Evolutionary conservation across 2,113 vertebrate genomes (phyloP).

Genomic region (Notechis scutatus): DNA sequence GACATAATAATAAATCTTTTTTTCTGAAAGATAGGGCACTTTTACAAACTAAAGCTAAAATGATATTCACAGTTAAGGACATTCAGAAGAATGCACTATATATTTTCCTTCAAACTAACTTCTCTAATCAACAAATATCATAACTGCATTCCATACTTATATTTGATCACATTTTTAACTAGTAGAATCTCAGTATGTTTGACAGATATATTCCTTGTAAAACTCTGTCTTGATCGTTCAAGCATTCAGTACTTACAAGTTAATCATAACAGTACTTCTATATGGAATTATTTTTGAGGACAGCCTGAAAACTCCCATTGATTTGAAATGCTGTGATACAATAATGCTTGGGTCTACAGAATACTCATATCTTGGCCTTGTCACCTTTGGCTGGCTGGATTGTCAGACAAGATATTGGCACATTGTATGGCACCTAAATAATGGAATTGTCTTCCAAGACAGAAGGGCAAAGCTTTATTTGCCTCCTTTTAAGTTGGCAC

Average conservation of each 20-base stretch:
- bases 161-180: neutral
- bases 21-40: slow-evolving; percentile 50
- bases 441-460: neutral
- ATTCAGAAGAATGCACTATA: slow-evolving; percentile 22
- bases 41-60: slow-evolving; percentile 46
- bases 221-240: neutral
- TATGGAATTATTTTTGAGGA: neutral
- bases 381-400: neutral
- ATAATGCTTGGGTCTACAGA: neutral
- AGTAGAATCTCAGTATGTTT: neutral
- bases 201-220: neutral
- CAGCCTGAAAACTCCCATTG: neutral
- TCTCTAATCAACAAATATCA: neutral
- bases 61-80: slow-evolving; percentile 23
- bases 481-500: neutral
- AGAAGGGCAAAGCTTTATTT: neutral
- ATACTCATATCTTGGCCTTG: neutral
- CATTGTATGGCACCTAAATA: neutral
- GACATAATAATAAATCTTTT: slow-evolving; percentile 60
- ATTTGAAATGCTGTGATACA: neutral
- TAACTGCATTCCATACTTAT: neutral
- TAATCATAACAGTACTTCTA: neutral
- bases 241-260: no score
- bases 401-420: neutral
- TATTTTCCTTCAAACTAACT: neutral